Conservation (phyloP, 2,113 vertebrate species). For the Ceyx cyanopectus region DNA sequence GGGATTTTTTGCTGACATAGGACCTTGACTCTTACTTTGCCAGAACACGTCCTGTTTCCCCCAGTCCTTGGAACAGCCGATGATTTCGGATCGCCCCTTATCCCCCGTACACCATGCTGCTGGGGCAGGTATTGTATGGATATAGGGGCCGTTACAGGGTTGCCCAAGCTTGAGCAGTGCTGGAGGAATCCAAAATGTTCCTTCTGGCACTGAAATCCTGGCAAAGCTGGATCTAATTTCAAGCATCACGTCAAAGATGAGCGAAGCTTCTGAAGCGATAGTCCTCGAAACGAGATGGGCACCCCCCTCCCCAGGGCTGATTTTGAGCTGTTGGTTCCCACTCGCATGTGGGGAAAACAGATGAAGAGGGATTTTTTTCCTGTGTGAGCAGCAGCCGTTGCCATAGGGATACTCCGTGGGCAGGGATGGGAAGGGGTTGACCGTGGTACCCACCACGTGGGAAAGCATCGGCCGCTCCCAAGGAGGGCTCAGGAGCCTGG, state of each 20-base stretch:
- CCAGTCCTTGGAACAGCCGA: neutral
- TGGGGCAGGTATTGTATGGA: neutral
- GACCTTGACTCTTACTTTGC: neutral
- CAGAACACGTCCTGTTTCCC: rapidly evolving
- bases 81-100: neutral
- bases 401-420: neutral
- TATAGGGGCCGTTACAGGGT: rapidly evolving
- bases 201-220: neutral
- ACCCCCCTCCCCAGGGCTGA: neutral
- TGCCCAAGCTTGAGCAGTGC: neutral
- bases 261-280: neutral
- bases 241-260: neutral
- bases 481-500: neutral
- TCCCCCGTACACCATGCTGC: rapidly evolving
- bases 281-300: neutral
- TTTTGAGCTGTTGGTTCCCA: neutral
- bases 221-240: neutral
- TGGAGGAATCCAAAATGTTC: neutral
- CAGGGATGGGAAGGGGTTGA: neutral
- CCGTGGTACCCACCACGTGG: rapidly evolving
- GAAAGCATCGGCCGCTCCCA: rapidly evolving
- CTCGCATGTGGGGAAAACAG: neutral
- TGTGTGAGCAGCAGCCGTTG: neutral
- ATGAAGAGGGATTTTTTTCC: neutral
- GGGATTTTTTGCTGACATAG: neutral